Percentiles rank a stretch among this genome's conserved stretches.
phyloP scores from a whole-genome alignment of 2,888 invertebrate genomes.

The Orchesellides sinensis region DNA sequence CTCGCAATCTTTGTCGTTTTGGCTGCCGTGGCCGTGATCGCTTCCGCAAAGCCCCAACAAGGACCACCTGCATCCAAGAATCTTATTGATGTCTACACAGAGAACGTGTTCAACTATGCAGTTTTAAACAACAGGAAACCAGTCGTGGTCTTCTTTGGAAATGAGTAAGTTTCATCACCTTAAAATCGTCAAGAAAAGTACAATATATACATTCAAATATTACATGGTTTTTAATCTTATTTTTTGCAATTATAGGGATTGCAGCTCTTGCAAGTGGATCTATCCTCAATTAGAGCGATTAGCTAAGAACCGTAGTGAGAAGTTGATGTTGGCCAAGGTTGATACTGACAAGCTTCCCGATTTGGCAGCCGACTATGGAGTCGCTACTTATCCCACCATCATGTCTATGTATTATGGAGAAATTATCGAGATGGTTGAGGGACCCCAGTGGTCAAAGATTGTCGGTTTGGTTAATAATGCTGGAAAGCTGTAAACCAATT shows the following conservation, averaged over 20 bases:
- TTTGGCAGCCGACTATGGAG: conserved; percentile 52
- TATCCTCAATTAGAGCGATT: conserved; percentile 53
- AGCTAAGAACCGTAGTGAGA: conserved; percentile 46
- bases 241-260: conserved; percentile 1
- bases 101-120: conserved; percentile 53
- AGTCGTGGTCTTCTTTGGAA: conserved; percentile 50
- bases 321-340: conserved; percentile 56
- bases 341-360: conserved; percentile 44
- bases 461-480: conserved; percentile 53
- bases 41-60: too few species aligned
- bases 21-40: conserved; percentile 28
- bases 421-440: conserved; percentile 54
- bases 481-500: conserved; percentile 34
- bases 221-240: too few species aligned
- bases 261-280: conserved; percentile 49
- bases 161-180: not conserved
- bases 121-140: conserved; percentile 60
- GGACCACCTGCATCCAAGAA: conserved; percentile 22
- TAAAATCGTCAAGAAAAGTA: too few species aligned
- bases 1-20: conserved; percentile 19
- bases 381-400: conserved; percentile 27
- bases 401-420: conserved; percentile 53
- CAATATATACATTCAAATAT: too few species aligned
- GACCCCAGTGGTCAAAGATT: too few species aligned
- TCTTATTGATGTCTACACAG: conserved; percentile 48